These are phyloP conservation scores for Lepilemur ruficaudatus DNA, from an alignment of 2,797 vertebrate genomes.

Conservation along the genomic window DNA sequence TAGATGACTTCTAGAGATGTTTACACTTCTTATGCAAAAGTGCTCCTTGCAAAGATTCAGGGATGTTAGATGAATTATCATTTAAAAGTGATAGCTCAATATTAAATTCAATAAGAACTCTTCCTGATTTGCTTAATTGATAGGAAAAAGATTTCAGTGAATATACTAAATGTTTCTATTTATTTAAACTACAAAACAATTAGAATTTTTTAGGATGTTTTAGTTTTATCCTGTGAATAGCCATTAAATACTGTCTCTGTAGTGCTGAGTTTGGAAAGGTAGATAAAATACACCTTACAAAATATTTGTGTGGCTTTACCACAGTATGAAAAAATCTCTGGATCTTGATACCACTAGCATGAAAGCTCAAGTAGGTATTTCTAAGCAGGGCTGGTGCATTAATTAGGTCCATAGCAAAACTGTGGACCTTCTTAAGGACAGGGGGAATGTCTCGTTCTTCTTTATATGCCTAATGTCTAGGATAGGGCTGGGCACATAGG, in stretches of 20 bases:
- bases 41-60: background rate
- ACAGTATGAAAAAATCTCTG: background rate
- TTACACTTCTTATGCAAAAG: background rate
- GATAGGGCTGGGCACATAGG: background rate
- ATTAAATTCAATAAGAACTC: background rate
- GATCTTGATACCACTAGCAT: background rate
- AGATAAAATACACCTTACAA: background rate
- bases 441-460: background rate
- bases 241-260: background rate
- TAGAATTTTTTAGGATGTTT: background rate
- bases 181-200: background rate
- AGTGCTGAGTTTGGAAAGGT: background rate
- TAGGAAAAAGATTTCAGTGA: slow-evolving; percentile 14
- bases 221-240: background rate
- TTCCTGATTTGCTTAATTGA: slow-evolving; percentile 21
- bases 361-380: background rate
- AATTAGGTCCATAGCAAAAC: background rate
- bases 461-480: background rate
- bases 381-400: background rate
- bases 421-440: background rate
- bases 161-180: background rate
- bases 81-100: slow-evolving; percentile 21
- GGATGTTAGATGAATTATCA: background rate
- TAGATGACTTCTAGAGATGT: slow-evolving; percentile 17
- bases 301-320: background rate